phyloP scores from a whole-genome alignment of 2,888 invertebrate species.

The Zygogramma bicolorata region DNA sequence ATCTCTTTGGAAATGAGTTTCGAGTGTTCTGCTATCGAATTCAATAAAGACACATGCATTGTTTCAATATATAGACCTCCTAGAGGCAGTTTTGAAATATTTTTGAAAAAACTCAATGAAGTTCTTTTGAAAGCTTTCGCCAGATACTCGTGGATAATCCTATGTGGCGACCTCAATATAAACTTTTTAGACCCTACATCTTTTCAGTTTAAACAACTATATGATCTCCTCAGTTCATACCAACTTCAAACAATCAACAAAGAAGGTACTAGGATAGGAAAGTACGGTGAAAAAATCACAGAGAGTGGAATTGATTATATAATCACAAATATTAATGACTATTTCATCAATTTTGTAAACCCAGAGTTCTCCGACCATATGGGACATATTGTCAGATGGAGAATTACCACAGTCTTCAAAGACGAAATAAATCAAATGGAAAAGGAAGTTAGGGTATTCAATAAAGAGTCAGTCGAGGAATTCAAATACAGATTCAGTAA shows the following conservation, averaged over 20 bases:
- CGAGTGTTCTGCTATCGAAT: not conserved
- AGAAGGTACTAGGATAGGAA: no score
- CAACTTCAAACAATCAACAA: no score
- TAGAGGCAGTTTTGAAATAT: not conserved
- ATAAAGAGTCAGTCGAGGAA: not conserved
- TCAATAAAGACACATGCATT: slow-evolving; percentile 1
- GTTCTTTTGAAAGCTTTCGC: no score
- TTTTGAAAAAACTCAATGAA: not conserved
- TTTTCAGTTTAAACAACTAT: no score
- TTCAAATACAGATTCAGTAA: not conserved
- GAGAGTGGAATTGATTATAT: no score
- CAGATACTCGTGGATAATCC: no score
- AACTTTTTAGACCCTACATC: no score
- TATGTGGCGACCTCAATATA: no score
- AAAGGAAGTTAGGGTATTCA: not conserved
- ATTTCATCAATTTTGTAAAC: not conserved
- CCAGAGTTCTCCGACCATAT: not conserved
- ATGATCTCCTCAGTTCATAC: no score
- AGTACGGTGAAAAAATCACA: no score
- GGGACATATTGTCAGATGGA: not conserved
- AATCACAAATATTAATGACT: not conserved
- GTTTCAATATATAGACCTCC: not conserved
- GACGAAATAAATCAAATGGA: no score
- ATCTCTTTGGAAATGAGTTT: not conserved
- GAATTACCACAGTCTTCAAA: not conserved